phyloP scores from a whole-genome alignment of 2,888 invertebrate genomes.

The Drosophila siamana region DNA sequence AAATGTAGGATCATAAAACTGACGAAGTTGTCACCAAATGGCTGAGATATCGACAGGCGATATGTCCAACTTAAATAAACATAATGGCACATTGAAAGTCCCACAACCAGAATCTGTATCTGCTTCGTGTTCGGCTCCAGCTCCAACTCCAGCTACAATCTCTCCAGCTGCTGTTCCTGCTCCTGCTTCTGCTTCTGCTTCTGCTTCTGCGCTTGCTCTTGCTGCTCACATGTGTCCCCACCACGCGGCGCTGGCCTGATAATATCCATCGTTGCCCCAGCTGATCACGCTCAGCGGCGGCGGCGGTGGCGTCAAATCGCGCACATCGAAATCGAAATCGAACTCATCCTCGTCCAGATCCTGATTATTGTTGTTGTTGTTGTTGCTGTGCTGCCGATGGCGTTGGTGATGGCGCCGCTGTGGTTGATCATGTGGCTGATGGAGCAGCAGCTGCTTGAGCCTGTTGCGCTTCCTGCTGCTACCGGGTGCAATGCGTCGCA shows the following conservation, averaged over 20 bases:
- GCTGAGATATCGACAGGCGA: neutral
- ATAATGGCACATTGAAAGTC: conserved; percentile 76
- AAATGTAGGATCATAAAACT: conserved; percentile 21
- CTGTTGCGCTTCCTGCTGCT: conserved; percentile 51
- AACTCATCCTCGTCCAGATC: conserved; percentile 5
- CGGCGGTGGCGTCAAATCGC: conserved; percentile 67
- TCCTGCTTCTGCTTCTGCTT: neutral
- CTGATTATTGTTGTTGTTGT: conserved; percentile 28
- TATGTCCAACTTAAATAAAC: conserved; percentile 63
- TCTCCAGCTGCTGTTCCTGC: neutral
- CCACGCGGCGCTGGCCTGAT: conserved; percentile 67
- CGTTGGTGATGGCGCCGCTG: conserved; percentile 2
- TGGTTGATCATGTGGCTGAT: conserved; percentile 14
- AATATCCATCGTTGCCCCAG: conserved; percentile 73
- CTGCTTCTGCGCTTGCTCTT: no score
- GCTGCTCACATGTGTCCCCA: conserved; percentile 68
- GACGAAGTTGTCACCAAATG: conserved; percentile 2
- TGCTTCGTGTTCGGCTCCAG: conserved; percentile 17
- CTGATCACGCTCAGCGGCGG: conserved; percentile 65
- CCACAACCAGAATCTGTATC: conserved; percentile 65
- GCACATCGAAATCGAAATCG: conserved; percentile 66
- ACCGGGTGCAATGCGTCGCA: conserved; percentile 67
- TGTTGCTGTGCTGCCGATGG: conserved; percentile 18
- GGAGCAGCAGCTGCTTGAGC: conserved; percentile 42
- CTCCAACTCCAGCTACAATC: no score